A percentile compares a stretch with the other conserved stretches of the same genome.
Conservation (phyloP, 2,797 vertebrate genomes). For the Rhincodon typus region DNA sequence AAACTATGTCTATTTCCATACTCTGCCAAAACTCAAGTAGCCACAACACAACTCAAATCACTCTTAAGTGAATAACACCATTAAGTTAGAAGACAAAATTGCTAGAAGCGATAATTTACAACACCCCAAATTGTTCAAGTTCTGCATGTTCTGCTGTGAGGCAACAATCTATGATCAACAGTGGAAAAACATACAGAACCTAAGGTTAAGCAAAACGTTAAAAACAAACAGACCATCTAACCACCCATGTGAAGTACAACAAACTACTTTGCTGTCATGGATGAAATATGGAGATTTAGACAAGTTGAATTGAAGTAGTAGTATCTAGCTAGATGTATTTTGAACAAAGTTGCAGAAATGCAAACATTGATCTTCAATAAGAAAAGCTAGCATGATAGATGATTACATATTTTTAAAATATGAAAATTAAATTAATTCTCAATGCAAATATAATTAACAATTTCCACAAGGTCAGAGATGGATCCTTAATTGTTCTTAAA, state of each 20-base stretch:
- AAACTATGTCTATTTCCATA: neutral
- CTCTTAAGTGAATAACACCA: neutral
- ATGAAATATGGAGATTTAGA: neutral
- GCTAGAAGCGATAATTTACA: neutral
- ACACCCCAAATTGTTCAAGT: neutral
- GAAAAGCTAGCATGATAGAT: neutral
- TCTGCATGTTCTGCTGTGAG: neutral
- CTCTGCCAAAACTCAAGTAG: neutral
- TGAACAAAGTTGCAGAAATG: neutral
- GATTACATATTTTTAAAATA: neutral
- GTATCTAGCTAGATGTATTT: neutral
- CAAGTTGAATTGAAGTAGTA: neutral
- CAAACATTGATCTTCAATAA: neutral
- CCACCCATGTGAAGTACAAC: neutral
- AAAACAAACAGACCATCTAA: neutral
- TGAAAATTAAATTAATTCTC: neutral
- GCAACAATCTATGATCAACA: neutral
- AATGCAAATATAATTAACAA: neutral
- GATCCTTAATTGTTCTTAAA: too few species aligned
- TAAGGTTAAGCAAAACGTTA: neutral
- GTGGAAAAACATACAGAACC: neutral
- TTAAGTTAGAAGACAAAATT: neutral
- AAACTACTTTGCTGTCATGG: neutral
- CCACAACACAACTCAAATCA: neutral
- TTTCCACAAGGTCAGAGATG: neutral